Conservation (phyloP, 2,797 vertebrate genomes). For the Hippocampus kuda region DNA sequence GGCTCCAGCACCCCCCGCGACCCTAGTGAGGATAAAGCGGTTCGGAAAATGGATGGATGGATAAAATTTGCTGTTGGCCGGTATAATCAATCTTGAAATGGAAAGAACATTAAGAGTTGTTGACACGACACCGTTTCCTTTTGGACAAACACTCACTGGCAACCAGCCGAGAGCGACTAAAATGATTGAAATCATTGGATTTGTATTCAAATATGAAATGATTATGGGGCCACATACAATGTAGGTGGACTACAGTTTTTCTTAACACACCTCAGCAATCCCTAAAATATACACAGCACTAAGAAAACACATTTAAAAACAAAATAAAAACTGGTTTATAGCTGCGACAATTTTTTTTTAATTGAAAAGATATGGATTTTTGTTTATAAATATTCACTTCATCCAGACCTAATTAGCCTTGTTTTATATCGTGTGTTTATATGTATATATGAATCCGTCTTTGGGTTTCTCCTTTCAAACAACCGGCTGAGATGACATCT, state of each 20-base stretch:
- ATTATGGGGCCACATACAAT: background rate
- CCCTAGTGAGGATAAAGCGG: too few species aligned
- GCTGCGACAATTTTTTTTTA: conserved; percentile 14
- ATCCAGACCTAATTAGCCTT: conserved; percentile 55
- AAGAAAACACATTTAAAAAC: background rate
- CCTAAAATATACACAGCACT: background rate
- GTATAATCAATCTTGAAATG: too few species aligned
- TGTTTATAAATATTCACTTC: conserved; percentile 68
- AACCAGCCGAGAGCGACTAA: background rate
- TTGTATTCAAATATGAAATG: background rate
- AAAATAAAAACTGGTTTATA: background rate
- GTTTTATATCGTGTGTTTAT: conserved; percentile 9
- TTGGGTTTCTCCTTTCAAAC: conserved; percentile 69
- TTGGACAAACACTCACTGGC: background rate
- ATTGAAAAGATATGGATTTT: conserved; percentile 58
- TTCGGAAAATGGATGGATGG: too few species aligned
- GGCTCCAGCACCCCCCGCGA: too few species aligned
- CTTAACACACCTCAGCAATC: background rate
- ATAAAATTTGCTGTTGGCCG: too few species aligned
- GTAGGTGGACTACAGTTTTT: background rate
- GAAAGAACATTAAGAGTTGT: too few species aligned
- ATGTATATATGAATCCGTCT: conserved; percentile 54
- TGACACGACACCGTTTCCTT: too few species aligned
- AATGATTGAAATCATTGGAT: background rate
- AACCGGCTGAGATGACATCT: conserved; percentile 58